Evolutionary conservation across 2,113 vertebrate species (phyloP), one percentile per base, ranked within the genome.

Genomic region (Toxotes jaculatrix): DNA sequence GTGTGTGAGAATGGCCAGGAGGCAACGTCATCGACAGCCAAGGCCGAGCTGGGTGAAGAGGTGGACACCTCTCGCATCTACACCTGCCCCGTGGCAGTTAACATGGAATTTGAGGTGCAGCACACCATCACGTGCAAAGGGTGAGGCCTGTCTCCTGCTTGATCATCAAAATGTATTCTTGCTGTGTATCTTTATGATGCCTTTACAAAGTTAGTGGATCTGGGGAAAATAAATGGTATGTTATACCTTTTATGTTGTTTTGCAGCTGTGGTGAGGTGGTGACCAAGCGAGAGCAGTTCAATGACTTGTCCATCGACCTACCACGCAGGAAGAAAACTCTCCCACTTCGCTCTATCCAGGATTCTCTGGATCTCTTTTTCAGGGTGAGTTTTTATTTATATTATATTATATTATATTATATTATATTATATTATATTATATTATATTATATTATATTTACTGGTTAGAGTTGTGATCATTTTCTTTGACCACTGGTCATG

Each of bases 351-450:
- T 99, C 98, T 0, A 97, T 99, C 83, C 98, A 99, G 87, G 98
- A 99, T 92, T 99, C 98, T 21, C 94, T 99, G 74, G 98, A 99
- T 87, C 97, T 99, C 86, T 99, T 99, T 90, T 99, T 99, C 80
- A 96, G 98, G 93, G 98, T 98, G 84, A 34, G 63, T 90, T 27
- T 27, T 27, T 27, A 27, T 27, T 27, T 27, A 27, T 27, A 27
- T 27, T 27, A 27, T 27, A 27, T 27, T 27, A 27, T 27, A 27
- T 27, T 27, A 27, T 61, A 59, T 65, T 36, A 14, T 6, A 31
- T 49, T n/a, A n/a, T n/a, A n/a, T n/a, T n/a, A n/a, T n/a, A n/a
- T 27, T 27, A 27, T 27, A 27, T n/a, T n/a, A n/a, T 27, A 27
- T 27, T 27, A 27, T 27, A 27, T 27, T 27, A 27, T 61, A 59